phyloP scores from a whole-genome alignment of 2,888 invertebrate genomes.

The Hirudinaria manillensis region DNA sequence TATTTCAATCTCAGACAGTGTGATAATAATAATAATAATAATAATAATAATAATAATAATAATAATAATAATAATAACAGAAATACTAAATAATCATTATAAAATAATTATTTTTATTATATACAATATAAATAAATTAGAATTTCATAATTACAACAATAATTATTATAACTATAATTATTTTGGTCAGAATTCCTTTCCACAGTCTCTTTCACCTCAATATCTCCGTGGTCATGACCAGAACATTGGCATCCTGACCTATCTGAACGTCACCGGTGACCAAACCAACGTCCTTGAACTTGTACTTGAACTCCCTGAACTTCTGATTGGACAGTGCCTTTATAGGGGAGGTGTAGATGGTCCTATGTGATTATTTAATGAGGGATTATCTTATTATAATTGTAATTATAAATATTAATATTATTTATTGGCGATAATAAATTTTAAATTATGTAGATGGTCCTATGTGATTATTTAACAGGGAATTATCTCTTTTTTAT shows the following conservation, averaged over 20 bases:
- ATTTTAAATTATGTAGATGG: conserved; percentile 69
- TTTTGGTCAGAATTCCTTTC: neutral
- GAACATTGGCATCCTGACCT: conserved; percentile 82
- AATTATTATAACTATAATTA: neutral
- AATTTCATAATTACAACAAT: neutral
- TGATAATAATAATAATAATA: no score
- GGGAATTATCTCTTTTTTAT: neutral
- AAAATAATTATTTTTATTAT: neutral
- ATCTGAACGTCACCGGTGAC: conserved; percentile 75
- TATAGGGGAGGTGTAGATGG: conserved; percentile 94
- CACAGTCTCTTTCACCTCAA: conserved; percentile 58
- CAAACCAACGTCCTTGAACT: conserved; percentile 61
- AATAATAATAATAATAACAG: conserved; percentile 2
- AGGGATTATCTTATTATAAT: neutral
- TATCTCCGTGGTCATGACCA: conserved; percentile 99
- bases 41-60: no score
- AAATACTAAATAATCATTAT: neutral
- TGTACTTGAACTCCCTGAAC: conserved; percentile 88
- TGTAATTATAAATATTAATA: no score
- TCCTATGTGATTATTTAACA: conserved; percentile 41
- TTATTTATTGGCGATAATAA: neutral
- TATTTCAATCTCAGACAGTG: no score
- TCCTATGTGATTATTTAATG: conserved; percentile 41
- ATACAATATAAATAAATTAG: no score
- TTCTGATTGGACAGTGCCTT: conserved; percentile 98